These are phyloP conservation scores for Synodontis membranacea DNA, from an alignment of 2,113 vertebrate genomes.

Conservation along the genomic window DNA sequence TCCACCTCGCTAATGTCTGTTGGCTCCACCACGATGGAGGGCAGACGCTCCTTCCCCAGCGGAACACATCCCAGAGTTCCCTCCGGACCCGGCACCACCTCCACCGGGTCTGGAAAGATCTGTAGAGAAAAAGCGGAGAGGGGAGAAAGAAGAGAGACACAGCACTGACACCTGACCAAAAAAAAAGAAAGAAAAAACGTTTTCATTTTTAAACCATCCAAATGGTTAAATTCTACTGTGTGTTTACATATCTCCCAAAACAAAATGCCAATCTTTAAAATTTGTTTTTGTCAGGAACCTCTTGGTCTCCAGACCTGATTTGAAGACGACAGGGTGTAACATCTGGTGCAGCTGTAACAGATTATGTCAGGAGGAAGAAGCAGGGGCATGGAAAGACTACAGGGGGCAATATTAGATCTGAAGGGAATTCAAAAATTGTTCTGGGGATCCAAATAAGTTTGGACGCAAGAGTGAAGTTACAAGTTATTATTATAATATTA, in stretches of 20 bases:
- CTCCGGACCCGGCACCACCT: constrained; percentile 61
- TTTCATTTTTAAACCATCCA: neutral
- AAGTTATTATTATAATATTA: neutral
- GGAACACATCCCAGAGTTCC: constrained; percentile 54
- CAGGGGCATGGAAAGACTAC: neutral
- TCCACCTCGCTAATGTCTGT: constrained; percentile 79
- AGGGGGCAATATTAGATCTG: neutral
- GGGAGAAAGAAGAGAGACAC: neutral
- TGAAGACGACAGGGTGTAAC: neutral
- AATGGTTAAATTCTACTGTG: neutral
- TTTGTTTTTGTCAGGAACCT: neutral
- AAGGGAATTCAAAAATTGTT: neutral
- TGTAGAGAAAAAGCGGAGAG: constrained; percentile 42
- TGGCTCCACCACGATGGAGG: constrained; percentile 81
- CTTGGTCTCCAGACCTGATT: neutral
- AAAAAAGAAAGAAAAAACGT: neutral
- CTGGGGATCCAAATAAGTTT: neutral
- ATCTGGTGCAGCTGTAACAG: neutral
- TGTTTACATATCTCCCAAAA: too few species aligned
- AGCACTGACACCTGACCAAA: neutral
- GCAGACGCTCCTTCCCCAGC: constrained; percentile 72
- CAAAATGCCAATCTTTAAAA: neutral
- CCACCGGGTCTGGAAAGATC: constrained; percentile 79
- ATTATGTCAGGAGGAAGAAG: neutral
- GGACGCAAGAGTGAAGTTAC: neutral